Evolutionary conservation across 1,140 invertebrate genomes (phyloP).

Genomic region (Polypedilum vanderplanki): DNA sequence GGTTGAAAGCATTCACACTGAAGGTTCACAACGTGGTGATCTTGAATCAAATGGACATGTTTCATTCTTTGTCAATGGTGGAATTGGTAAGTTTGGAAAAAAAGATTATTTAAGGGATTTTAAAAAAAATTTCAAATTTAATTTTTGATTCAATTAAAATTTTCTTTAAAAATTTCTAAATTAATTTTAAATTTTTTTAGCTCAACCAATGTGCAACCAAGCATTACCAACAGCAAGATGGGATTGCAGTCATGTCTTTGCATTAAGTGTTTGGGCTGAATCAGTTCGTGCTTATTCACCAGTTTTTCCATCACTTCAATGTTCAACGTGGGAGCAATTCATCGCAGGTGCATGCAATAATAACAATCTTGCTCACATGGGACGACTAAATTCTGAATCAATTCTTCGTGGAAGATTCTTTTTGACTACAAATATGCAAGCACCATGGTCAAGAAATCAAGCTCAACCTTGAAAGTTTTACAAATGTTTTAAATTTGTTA

Average conservation of each 20-base stretch:
- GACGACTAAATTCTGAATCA: background rate
- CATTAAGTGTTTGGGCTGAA: background rate
- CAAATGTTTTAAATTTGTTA: too few relatives aligned
- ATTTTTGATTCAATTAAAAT: too few relatives aligned
- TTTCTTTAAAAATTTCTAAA: too few relatives aligned
- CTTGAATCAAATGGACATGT: background rate
- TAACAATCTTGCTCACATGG: background rate
- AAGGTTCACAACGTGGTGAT: background rate
- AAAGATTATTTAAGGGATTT: too few relatives aligned
- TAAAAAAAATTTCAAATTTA: too few relatives aligned
- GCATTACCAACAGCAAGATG: background rate
- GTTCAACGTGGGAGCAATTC: background rate
- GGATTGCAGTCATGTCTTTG: background rate
- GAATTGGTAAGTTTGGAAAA: too few relatives aligned
- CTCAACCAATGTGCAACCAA: background rate
- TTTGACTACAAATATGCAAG: background rate
- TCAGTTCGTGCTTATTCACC: background rate
- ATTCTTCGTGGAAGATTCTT: background rate
- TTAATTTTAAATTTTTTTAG: too few relatives aligned
- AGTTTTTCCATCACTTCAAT: background rate
- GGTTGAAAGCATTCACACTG: background rate
- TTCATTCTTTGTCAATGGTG: background rate
- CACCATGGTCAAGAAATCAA: background rate
- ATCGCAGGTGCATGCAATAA: background rate
- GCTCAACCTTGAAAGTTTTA: too few relatives aligned